Percentiles rank a stretch among this genome's conserved stretches.
Conservation (phyloP, 2,888 invertebrate genomes). For the Drosophila sordidula region DNA sequence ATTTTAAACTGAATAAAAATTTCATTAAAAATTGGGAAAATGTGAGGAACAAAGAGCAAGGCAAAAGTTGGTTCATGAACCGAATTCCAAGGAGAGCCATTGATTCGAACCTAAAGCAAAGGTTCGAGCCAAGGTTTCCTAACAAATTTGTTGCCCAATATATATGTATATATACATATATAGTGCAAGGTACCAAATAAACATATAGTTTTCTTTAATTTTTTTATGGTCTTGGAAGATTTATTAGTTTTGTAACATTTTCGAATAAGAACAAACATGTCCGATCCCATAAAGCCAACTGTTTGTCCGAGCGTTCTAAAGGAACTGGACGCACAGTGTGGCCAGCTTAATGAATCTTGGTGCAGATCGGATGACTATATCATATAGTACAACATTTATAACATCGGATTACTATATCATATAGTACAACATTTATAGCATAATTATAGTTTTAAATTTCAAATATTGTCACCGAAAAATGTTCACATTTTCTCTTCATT, state of each 20-base stretch:
- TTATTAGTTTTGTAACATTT: constrained; percentile 24
- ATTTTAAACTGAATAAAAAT: too few relatives aligned
- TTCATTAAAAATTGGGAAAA: too few relatives aligned
- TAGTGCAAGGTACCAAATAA: too few relatives aligned
- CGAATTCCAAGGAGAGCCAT: too few relatives aligned
- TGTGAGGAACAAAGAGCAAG: too few relatives aligned
- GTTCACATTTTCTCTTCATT: constrained; percentile 26
- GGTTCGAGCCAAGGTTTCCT: too few relatives aligned
- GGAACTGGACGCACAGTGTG: not conserved
- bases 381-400: constrained; percentile 43
- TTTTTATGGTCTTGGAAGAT: constrained; percentile 10
- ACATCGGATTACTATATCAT: constrained; percentile 26
- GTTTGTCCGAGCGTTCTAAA: too few relatives aligned
- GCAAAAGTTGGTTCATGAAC: too few relatives aligned
- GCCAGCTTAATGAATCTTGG: not conserved
- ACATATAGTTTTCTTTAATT: not conserved
- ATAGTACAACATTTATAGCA: constrained; percentile 62
- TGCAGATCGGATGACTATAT: constrained; percentile 13
- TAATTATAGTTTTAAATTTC: constrained; percentile 40
- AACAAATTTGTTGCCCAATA: too few relatives aligned
- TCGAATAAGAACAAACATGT: constrained; percentile 28
- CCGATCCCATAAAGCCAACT: constrained; percentile 4
- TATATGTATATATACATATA: too few relatives aligned
- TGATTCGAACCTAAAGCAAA: too few relatives aligned
- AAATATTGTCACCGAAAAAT: constrained; percentile 72